These are phyloP conservation scores for Oasisia sp. DNA, from an alignment of 2,888 invertebrate species.

Conservation along the genomic window DNA sequence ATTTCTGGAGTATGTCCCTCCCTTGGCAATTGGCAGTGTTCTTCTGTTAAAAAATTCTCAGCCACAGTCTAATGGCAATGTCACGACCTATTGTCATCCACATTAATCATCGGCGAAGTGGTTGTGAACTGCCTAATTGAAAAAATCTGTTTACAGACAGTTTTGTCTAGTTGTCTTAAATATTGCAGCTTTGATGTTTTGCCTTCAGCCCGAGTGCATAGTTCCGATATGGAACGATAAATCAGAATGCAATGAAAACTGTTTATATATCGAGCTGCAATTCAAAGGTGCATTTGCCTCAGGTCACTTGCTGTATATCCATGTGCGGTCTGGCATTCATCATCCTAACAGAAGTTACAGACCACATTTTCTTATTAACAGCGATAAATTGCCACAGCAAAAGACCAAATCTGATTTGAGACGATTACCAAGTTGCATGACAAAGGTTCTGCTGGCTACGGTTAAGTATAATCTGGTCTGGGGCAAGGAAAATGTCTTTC, in stretches of 20 bases:
- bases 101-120: too few species aligned
- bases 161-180: not conserved
- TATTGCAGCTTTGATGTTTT: not conserved
- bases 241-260: not conserved
- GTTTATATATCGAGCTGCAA: not conserved
- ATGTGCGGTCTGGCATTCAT: not conserved
- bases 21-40: too few species aligned
- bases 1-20: too few species aligned
- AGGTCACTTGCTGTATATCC: not conserved
- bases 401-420: slow-evolving; percentile 17
- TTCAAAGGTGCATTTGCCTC: not conserved
- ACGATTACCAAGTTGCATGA: not conserved
- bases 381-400: not conserved
- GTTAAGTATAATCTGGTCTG: not conserved
- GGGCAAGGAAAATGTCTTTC: not conserved
- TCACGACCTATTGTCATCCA: too few species aligned
- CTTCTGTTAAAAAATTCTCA: too few species aligned
- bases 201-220: not conserved
- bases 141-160: not conserved
- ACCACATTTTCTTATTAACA: not conserved
- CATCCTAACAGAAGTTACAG: not conserved
- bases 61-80: too few species aligned
- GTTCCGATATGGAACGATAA: not conserved
- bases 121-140: not conserved
- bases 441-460: not conserved